Base-by-base conservation (phyloP, 2,113 vertebrate genomes). In the Festucalex cinctus region DNA sequence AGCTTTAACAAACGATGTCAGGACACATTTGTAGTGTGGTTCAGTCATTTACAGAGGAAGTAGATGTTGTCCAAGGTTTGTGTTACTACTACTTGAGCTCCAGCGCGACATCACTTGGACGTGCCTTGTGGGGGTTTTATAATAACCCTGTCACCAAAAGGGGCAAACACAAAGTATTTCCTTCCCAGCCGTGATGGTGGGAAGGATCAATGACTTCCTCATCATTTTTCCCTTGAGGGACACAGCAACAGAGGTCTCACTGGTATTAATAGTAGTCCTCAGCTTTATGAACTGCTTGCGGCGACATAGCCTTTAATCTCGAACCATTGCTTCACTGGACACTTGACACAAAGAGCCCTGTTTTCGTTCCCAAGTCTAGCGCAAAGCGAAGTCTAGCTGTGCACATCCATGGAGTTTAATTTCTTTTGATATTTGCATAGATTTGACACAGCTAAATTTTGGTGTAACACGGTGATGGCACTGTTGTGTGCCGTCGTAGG, bases 191-290 rank as follows among this genome's bases (percentile, higher is more conserved):
- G 76, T 73, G 70, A 71, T 85, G 77, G 83, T 90, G 88, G 85
- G 84, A 90, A 91, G 87, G 90, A 91, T 90, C 85, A 9, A 90
- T 90, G 74, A 88, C 85, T 91, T 91, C 84, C 88, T 90, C 77
- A 71, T 46, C 73, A 41, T 36, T 74, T 82, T 70, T 75, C 78
- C 75, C 87, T 81, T 83, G 63, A 68, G 84, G 78, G 83, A 83
- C 68, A 65, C 48, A 54, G 75, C 63, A 72, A 84, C 76, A 66
- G 46, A 70, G 28, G 67, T 86, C 86, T 81, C 76, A 36, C 70
- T 84, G 83, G 64, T 88, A 89, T 86, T 85, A 87, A 90, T 86
- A 88, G 83, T 73, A 20, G 48, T 77, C 61, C 68, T 79, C 68
- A 74, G 83, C 85, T 86, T 61, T 69, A 51, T 41, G 0, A 2